Evolutionary conservation across 1,140 invertebrate genomes (phyloP).

Genomic region (Sycophaga agraensis): DNA sequence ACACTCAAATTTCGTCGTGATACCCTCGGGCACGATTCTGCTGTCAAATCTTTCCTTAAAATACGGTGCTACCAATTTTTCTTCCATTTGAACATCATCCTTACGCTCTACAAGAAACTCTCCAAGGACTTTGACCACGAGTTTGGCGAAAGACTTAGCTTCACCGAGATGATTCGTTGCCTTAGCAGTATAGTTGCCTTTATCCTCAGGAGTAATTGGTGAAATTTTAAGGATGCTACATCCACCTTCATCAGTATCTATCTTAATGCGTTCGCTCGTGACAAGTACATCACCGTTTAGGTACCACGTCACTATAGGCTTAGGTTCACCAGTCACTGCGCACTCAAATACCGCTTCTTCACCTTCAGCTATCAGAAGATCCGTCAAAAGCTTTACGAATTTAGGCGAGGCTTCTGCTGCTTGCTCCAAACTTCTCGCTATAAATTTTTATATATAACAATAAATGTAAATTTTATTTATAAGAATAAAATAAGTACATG

Average conservation of each 20-base stretch:
- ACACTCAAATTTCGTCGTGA: constrained; percentile 70
- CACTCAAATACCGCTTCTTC: constrained; percentile 74
- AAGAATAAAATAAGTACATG: too few species aligned
- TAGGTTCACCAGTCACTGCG: constrained; percentile 70
- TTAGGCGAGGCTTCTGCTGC: constrained; percentile 59
- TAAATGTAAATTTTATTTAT: too few species aligned
- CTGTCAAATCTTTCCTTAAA: constrained; percentile 70
- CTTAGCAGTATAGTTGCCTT: constrained; percentile 76
- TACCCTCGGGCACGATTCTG: constrained; percentile 57
- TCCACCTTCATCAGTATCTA: constrained; percentile 57
- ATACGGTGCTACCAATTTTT: constrained; percentile 62
- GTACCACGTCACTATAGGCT: constrained; percentile 72
- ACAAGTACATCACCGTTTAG: constrained; percentile 68
- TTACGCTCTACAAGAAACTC: constrained; percentile 47
- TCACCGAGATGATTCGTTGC: constrained; percentile 74
- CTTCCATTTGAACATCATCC: constrained; percentile 59
- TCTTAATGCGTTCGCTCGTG: constrained; percentile 58
- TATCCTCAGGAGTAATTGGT: constrained; percentile 63
- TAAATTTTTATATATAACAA: too few species aligned
- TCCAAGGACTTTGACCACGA: constrained; percentile 69
- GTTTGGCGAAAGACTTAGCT: constrained; percentile 76
- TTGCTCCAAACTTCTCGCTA: constrained; percentile 23
- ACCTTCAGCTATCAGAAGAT: constrained; percentile 68
- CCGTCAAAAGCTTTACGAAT: constrained; percentile 71
- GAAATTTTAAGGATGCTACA: constrained; percentile 63